Base-by-base conservation (phyloP, 1,140 invertebrate species). In the Phocides pigmalion region DNA sequence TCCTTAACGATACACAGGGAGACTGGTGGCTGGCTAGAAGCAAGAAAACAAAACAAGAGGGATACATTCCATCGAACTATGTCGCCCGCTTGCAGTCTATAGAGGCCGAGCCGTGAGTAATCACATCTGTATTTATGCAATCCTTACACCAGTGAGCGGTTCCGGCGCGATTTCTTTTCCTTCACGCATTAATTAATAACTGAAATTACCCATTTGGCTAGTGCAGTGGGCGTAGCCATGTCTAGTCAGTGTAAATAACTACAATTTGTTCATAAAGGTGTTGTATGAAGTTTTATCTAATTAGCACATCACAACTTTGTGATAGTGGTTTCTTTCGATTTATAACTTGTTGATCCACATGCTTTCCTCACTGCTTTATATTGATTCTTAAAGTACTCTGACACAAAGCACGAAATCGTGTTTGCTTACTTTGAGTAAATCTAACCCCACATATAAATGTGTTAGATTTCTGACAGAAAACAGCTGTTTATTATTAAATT, bases 1-100 rank as follows among this genome's bases (percentile, higher is more conserved):
- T 99, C 70, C 92, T 99, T 67, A 99, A 99, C 92, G 98, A 99
- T 93, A 99, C 98, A 68, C 89, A 94, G 85, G 98, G 98, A 50
- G 99, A 99, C 90, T 99, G 99, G 99, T 99, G 99, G 99, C 94
- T 99, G 80, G 98, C 98, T 42, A 94, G 96, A 76, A 98, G 97
- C 92, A 97, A 98, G 93, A 95, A 97, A 75, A 98, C 98, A 28
- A 96, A 96, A 88, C 96, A 98, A 89, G 97, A 99, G 92, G 99
- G 99, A 63, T 99, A 99, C 93, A 99, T 99, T 92, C 99, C 99
- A 75, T 99, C 98, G 53, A 99, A 99, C 93, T 99, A 99, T 95
- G 98, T 99, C 67, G 99, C 99, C 72, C 98, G 98, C 92, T 93
- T 99, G 79, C 98, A 99, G 92, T 99, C 98, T 66, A 99, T 99